These are phyloP conservation scores for Sarcophaga variegata DNA, from an alignment of 2,888 invertebrate genomes.

Conservation along the genomic window DNA sequence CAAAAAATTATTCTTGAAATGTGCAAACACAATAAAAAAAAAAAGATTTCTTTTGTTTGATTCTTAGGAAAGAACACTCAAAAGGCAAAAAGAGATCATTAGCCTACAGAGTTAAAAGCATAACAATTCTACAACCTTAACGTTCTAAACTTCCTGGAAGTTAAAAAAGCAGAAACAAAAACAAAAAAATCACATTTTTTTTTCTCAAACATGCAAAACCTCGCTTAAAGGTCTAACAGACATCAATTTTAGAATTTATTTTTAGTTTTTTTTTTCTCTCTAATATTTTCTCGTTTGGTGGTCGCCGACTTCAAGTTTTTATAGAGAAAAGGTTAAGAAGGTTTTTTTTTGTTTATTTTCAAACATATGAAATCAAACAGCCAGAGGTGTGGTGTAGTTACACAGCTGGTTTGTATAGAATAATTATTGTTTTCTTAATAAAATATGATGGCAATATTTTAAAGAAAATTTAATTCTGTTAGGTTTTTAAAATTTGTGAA, in stretches of 20 bases:
- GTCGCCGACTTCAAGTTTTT: conserved; percentile 30
- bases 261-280: background rate
- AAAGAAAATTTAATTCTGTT: too few species aligned
- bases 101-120: background rate
- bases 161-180: background rate
- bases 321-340: conserved; percentile 21
- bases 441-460: too few species aligned
- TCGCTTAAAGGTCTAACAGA: background rate
- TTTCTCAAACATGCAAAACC: background rate
- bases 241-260: background rate
- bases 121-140: background rate
- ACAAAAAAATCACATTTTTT: too few species aligned
- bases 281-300: conserved; percentile 26
- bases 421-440: too few species aligned
- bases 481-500: too few species aligned
- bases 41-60: background rate
- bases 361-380: background rate
- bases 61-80: background rate
- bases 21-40: background rate
- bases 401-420: too few species aligned
- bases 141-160: background rate
- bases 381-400: too few species aligned
- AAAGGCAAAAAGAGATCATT: background rate
- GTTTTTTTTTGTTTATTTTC: conserved; percentile 23
- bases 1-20: too few species aligned